Base-by-base conservation (phyloP, 2,888 invertebrate species). In the Cantharis nigra region DNA sequence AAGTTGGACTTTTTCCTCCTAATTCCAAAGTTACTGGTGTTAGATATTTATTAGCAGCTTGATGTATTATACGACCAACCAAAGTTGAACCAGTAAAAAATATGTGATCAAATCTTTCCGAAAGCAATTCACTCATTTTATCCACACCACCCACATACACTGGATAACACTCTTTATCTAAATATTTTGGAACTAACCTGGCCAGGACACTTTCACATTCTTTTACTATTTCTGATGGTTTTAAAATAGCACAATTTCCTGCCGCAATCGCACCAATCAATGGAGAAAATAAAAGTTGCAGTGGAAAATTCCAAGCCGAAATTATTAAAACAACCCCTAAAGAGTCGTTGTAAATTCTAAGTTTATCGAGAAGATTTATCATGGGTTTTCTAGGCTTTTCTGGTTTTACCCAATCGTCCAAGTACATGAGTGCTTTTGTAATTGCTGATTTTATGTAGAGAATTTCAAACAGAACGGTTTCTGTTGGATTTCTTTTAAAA, bases 241-340 rank as follows among this genome's bases (percentile, higher is more conserved):
- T 99, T 14, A 97, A 85, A 14, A 99, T 90, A 26, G 95, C 96
- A 85, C 96, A 94, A 89, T 99, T 99, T 10, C 98, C 98, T 76
- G 97, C 97, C 0, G 98, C 95, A 74, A 99, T 93, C 0, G 98
- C 98, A 0, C 97, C 96, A 3, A 94, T 90, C 83, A 97, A 88
- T 0, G 98, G 98, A 78, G 94, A 89, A 26, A 98, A 85, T 1
- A 94, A 89, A 76, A 98, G 90, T 83, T 96, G 95, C 30, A 98
- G 87, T 0, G 99, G 99, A 90, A 98, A 99, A 90, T 99, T 99
- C 99, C 99, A 99, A 0, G 98, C 96, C 0, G 98, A 97, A 80
- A 97, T 93, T 0, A 96, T 90, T 4, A 99, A 91, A 2, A 94
- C 95, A 20, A 98, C 96, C 26, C 99, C 99, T 86, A 93, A 96